A percentile compares a stretch with the other conserved stretches of the same genome.
Conservation (phyloP, 2,113 vertebrate species). For the Paramormyrops kingsleyae region DNA sequence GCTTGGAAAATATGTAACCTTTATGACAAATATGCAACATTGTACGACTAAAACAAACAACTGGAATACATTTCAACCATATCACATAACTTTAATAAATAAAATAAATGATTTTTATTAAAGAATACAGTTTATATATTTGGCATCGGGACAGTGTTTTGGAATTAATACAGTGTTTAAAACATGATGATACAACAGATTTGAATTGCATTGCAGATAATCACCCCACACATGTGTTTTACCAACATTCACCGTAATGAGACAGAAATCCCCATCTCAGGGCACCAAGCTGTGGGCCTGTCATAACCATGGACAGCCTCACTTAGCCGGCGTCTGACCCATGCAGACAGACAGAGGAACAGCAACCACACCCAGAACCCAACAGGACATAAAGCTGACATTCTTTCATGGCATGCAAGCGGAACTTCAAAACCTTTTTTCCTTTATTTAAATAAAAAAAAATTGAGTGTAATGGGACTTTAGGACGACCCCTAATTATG, state of each 20-base stretch:
- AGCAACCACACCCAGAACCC: neutral
- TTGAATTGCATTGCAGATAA: slow-evolving; percentile 23
- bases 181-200: slow-evolving; percentile 25
- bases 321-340: neutral
- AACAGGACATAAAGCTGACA: neutral
- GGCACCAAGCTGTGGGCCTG: neutral
- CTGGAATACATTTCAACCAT: neutral
- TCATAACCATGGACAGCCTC: neutral
- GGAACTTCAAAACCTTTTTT: neutral
- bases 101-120: slow-evolving; percentile 43
- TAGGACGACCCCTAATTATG: neutral
- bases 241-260: neutral
- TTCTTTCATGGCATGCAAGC: neutral
- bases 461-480: neutral
- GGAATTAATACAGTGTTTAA: slow-evolving; percentile 40
- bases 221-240: neutral
- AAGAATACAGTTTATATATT: slow-evolving; percentile 30
- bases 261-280: neutral
- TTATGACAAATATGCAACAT: neutral
- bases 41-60: neutral
- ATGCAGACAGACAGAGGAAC: neutral
- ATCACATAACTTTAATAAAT: slow-evolving; percentile 37
- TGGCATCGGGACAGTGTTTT: slow-evolving; percentile 40
- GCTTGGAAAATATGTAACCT: neutral
- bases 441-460: neutral